phyloP scores from a whole-genome alignment of 2,797 vertebrate species.

The Echiichthys vipera region DNA sequence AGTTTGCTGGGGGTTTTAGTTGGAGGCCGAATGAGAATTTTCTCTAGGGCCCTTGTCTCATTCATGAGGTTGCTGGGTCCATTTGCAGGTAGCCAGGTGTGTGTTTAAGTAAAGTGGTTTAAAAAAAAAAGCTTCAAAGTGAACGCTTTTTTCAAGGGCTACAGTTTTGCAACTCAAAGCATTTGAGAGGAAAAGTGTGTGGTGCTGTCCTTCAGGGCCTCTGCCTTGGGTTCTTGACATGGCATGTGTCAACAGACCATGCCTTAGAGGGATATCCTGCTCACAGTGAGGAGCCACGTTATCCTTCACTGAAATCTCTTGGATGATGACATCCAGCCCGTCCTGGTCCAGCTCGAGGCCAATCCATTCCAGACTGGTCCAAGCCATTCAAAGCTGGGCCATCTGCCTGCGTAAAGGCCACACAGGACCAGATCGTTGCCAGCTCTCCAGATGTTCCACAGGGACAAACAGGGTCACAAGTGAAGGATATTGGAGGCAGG shows the following conservation, averaged over 20 bases:
- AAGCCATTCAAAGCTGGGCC: constrained; percentile 44
- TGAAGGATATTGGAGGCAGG: constrained; percentile 74
- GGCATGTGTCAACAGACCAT: constrained; percentile 3
- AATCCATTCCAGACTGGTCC: constrained; percentile 42
- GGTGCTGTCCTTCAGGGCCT: constrained; percentile 6
- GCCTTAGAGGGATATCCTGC: constrained; percentile 13
- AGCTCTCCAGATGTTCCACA: constrained; percentile 83
- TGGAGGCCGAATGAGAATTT: constrained; percentile 42
- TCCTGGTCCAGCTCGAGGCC: constrained; percentile 37
- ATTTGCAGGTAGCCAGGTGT: constrained; percentile 62
- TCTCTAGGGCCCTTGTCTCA: constrained; percentile 48
- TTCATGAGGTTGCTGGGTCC: constrained; percentile 50
- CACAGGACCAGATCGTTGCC: constrained; percentile 53
- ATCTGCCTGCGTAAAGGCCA: constrained; percentile 65
- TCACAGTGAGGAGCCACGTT: constrained; percentile 8
- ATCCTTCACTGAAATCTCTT: constrained; percentile 23
- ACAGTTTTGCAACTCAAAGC: constrained; percentile 11
- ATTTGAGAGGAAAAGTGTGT: neutral
- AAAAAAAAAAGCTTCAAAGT: constrained; percentile 45
- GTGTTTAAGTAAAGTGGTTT: constrained; percentile 51
- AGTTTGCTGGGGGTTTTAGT: constrained; percentile 60
- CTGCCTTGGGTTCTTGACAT: constrained; percentile 12
- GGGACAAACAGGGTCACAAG: constrained; percentile 76
- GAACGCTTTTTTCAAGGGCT: constrained; percentile 37
- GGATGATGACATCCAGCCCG: constrained; percentile 33